Conservation (phyloP, 2,113 vertebrate species). For the Geococcyx californianus region DNA sequence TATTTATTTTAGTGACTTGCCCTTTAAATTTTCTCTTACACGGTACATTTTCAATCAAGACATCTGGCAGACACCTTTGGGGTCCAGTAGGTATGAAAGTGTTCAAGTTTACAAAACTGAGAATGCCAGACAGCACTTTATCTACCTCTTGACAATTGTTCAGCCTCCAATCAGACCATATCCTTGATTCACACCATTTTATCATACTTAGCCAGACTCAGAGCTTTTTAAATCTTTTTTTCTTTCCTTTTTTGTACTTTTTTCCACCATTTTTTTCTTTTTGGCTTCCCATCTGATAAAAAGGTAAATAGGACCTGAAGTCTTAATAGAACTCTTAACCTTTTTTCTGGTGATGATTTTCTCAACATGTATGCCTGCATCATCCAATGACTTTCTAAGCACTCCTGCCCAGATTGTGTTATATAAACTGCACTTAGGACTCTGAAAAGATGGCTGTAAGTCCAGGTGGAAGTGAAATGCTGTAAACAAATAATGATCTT, state of each 20-base stretch:
- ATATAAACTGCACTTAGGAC: not conserved
- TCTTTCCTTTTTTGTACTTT: not conserved
- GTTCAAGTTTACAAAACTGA: not conserved
- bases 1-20: not conserved
- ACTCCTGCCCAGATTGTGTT: not conserved
- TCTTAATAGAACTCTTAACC: not conserved
- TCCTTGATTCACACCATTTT: not conserved
- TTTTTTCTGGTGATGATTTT: not conserved
- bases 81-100: not conserved
- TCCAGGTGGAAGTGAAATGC: not conserved
- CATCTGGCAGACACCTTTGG: not conserved
- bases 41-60: not conserved
- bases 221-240: not conserved
- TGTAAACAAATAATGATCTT: not conserved
- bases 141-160: not conserved
- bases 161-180: not conserved
- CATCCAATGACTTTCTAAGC: not conserved
- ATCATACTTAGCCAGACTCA: not conserved
- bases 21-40: not conserved
- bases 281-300: not conserved
- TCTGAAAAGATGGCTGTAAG: not conserved
- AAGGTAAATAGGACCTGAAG: not conserved
- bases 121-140: not conserved
- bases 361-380: not conserved
- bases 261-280: not conserved